phyloP scores from a whole-genome alignment of 2,797 vertebrate species.

The Discoglossus pictus region DNA sequence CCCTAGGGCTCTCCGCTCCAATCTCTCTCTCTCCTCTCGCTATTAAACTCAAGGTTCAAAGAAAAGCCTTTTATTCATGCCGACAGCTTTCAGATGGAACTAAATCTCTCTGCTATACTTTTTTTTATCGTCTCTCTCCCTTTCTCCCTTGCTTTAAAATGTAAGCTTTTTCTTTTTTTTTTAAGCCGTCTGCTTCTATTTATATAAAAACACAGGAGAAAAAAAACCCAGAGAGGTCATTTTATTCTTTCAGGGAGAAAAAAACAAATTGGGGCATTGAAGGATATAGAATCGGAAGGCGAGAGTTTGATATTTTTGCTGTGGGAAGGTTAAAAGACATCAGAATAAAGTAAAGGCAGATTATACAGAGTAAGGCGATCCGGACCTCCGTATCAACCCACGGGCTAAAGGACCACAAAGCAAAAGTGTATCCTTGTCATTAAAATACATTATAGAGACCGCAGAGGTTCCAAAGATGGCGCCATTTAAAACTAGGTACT shows the following conservation, averaged over 20 bases:
- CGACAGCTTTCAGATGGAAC: conserved; percentile 74
- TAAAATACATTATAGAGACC: no score
- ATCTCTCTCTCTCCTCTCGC: conserved; percentile 57
- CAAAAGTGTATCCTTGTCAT: no score
- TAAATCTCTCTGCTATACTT: conserved; percentile 61
- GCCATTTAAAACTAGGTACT: no score
- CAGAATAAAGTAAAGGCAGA: no score
- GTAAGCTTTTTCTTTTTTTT: conserved; percentile 56
- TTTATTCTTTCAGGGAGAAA: conserved; percentile 25
- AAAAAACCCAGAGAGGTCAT: neutral
- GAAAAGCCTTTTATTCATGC: conserved; percentile 65
- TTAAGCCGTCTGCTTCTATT: conserved; percentile 49
- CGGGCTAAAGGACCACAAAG: no score
- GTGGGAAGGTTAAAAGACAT: no score
- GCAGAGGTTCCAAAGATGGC: no score
- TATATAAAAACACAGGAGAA: conserved; percentile 26
- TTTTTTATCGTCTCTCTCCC: conserved; percentile 26
- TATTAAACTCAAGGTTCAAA: conserved; percentile 64
- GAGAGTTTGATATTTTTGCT: no score
- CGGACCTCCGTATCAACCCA: no score
- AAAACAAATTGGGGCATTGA: neutral
- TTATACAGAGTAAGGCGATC: no score
- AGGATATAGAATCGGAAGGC: no score
- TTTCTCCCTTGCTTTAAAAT: conserved; percentile 55
- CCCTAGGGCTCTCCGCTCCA: conserved; percentile 61